phyloP scores from a whole-genome alignment of 2,797 vertebrate species.

The Halcyon smyrnensis region DNA sequence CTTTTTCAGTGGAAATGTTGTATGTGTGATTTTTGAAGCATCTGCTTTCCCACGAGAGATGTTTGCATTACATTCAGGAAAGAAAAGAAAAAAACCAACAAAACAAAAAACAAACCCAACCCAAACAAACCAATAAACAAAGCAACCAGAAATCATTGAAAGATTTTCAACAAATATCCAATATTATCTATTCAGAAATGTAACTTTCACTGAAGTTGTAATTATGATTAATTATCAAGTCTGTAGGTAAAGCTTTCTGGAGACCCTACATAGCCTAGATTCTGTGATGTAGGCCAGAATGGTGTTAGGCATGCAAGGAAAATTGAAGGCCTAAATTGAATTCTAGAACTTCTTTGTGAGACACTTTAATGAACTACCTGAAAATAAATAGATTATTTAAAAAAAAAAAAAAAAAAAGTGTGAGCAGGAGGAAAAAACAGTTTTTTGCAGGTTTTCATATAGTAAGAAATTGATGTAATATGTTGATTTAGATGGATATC shows the following conservation, averaged over 20 bases:
- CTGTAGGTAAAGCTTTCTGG: background rate
- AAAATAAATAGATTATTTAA: background rate
- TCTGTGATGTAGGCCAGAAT: background rate
- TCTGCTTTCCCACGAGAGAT: background rate
- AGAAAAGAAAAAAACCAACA: background rate
- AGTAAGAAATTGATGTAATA: too few relatives aligned
- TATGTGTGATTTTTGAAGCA: background rate
- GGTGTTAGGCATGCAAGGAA: background rate
- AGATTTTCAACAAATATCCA: background rate
- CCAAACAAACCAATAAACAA: too few relatives aligned
- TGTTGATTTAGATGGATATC: background rate
- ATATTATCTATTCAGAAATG: background rate
- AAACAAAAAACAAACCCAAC: too few relatives aligned
- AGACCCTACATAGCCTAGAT: accelerated
- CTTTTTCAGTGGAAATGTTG: background rate
- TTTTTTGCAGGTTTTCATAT: background rate
- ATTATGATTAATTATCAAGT: background rate
- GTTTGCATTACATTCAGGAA: background rate
- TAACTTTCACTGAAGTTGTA: background rate
- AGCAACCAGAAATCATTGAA: background rate
- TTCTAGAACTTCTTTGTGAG: background rate
- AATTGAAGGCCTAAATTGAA: background rate
- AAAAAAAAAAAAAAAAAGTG: background rate
- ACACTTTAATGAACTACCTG: background rate
- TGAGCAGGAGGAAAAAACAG: background rate